Base-by-base conservation (phyloP, 2,113 vertebrate genomes). In the Hippocampus barbouri region DNA sequence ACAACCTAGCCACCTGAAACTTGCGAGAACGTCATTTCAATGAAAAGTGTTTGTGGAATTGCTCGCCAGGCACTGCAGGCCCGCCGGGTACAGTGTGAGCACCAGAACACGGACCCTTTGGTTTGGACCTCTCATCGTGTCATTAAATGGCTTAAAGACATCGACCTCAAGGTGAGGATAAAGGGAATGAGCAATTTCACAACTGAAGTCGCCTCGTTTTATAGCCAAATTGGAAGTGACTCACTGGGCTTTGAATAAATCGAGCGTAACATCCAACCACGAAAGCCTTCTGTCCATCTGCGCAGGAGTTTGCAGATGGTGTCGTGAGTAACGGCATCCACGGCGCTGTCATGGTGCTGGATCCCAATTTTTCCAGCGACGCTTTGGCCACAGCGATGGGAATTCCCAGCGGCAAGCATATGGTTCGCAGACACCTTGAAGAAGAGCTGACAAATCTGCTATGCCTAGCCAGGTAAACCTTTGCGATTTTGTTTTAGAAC, bases 91-190 rank as follows among this genome's bases (percentile, higher is more conserved):
- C 92, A 92, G 63, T 94, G 94, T 10, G 94, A 95, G 73, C 93
- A 90, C 16, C 94, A 94, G 86, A 94, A 94, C 64, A 73, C 70
- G 3, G 94, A 95, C 71, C 94, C 92, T 0, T 61, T 95, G 76
- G 94, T 95, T 14, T 96, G 95, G 95, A 94, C 94, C 38, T 93
- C 92, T 72, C 94, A 94, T 72, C 91, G 95, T 7, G 92, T 96
- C 77, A 87, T 94, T 56, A 94, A 94, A 74, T 96, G 95, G 95
- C 88, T 96, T 70, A 85, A 86, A 40, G 94, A 95, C 0, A 95
- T 96, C 14, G 95, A 96, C 74, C 84, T 96, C 43, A 95, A 94
- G 93, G 95, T 95, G 80, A 68, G 78, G 75, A 47, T 16, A 25
- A 34, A 73, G 30, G 73, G 3, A 56, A 23, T 21, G 53, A n/a